Evolutionary conservation across 2,888 invertebrate genomes (phyloP).

Genomic region (Drosophila putrida): DNA sequence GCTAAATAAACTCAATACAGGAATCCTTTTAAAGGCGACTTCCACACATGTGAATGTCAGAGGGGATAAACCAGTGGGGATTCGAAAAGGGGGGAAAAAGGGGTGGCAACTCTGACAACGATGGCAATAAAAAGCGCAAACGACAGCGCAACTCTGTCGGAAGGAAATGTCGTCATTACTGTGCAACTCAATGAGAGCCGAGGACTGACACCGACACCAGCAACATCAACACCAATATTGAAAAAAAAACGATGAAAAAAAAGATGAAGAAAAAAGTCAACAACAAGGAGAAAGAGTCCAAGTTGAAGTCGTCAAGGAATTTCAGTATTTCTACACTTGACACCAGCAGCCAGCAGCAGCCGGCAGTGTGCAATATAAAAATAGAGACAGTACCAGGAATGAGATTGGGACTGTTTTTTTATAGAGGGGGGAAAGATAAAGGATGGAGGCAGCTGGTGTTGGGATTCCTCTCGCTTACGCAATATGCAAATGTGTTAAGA

Average conservation of each 20-base stretch:
- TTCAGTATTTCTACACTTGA: constrained; percentile 63
- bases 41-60: constrained; percentile 3
- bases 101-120: constrained; percentile 53
- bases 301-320: constrained; percentile 59
- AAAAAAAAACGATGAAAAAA: not conserved
- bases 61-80: not conserved
- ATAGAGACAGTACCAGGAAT: constrained; percentile 28
- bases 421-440: not conserved
- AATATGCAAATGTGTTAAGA: constrained; percentile 81
- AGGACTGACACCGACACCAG: constrained; percentile 1
- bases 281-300: constrained; percentile 36
- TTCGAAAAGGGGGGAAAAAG: not conserved
- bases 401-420: not conserved
- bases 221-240: constrained; percentile 4
- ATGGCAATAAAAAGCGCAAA: constrained; percentile 66
- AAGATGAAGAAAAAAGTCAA: constrained; percentile 4
- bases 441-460: constrained; percentile 10
- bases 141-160: constrained; percentile 42
- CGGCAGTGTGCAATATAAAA: constrained; percentile 44
- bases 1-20: constrained; percentile 68
- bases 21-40: constrained; percentile 53
- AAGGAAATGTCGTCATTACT: constrained; percentile 79
- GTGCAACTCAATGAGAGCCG: constrained; percentile 53
- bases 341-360: constrained; percentile 48
- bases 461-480: constrained; percentile 60